Conservation (phyloP, 1,140 invertebrate genomes). For the Palaemon carinicauda region DNA sequence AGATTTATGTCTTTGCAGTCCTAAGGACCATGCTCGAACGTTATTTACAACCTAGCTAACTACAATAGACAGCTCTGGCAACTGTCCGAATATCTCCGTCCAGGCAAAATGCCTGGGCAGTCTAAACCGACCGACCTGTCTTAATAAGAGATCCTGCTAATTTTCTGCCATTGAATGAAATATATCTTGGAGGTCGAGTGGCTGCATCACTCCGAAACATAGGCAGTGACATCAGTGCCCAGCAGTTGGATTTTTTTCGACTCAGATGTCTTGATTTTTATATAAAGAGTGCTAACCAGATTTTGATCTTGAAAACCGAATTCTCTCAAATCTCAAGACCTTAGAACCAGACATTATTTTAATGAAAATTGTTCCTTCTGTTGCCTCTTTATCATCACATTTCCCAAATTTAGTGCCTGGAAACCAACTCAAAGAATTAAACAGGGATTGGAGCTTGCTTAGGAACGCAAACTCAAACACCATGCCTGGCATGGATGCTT, state of each 20-base stretch:
- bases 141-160: not conserved
- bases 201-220: not conserved
- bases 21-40: too few relatives aligned
- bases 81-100: not conserved
- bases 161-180: slow-evolving; percentile 7
- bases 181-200: not conserved
- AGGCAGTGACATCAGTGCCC: too few relatives aligned
- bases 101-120: too few relatives aligned
- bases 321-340: not conserved
- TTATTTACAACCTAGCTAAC: not conserved
- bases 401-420: not conserved
- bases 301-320: too few relatives aligned
- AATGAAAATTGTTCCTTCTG: too few relatives aligned
- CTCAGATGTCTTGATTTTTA: not conserved
- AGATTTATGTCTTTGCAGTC: too few relatives aligned
- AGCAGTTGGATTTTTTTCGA: not conserved
- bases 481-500: too few relatives aligned
- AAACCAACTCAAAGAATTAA: not conserved
- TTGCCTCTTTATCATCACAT: not conserved
- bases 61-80: not conserved
- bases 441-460: not conserved
- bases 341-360: not conserved
- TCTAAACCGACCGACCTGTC: too few relatives aligned
- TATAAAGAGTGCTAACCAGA: not conserved
- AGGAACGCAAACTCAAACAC: too few relatives aligned